These are phyloP conservation scores for Drosophila bunnanda DNA, from an alignment of 2,888 invertebrate genomes.

Conservation along the genomic window DNA sequence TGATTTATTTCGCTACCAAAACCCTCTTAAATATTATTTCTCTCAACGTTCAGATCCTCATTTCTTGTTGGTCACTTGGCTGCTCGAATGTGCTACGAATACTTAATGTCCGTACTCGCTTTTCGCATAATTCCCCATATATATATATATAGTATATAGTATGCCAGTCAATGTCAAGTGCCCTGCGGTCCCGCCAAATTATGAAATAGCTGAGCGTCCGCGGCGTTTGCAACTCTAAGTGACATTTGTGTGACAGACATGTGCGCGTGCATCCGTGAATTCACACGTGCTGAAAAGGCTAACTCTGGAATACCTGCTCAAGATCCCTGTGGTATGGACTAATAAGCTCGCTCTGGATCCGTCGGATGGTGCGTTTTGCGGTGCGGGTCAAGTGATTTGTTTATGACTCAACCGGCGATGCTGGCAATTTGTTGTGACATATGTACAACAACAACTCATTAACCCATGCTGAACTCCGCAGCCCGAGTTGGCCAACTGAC, in stretches of 20 bases:
- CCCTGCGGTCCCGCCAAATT: slow-evolving; percentile 56
- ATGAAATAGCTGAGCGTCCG: slow-evolving; percentile 78
- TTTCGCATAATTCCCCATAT: slow-evolving; percentile 12
- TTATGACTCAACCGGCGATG: slow-evolving; percentile 53
- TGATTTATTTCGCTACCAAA: neutral
- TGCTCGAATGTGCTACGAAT: slow-evolving; percentile 59
- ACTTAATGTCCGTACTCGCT: slow-evolving; percentile 30
- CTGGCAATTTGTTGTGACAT: slow-evolving; percentile 78
- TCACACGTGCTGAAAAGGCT: slow-evolving; percentile 47
- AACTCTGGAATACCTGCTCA: slow-evolving; percentile 4
- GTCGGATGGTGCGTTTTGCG: slow-evolving; percentile 54
- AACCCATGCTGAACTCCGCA: slow-evolving; percentile 77
- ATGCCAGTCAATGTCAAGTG: slow-evolving; percentile 31
- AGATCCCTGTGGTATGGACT: slow-evolving; percentile 6
- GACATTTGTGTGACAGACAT: slow-evolving; percentile 79
- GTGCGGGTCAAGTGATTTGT: slow-evolving; percentile 71
- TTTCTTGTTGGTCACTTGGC: slow-evolving; percentile 61
- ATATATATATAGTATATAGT: neutral
- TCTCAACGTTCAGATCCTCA: slow-evolving; percentile 31
- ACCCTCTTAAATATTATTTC: slow-evolving; percentile 1
- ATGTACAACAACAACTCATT: slow-evolving; percentile 77
- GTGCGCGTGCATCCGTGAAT: slow-evolving; percentile 75
- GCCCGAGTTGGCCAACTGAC: slow-evolving; percentile 74
- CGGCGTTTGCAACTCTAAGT: slow-evolving; percentile 70
- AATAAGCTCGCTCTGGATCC: slow-evolving; percentile 28